phyloP scores from a whole-genome alignment of 2,113 vertebrate species.

The Oreochromis tanganicae region DNA sequence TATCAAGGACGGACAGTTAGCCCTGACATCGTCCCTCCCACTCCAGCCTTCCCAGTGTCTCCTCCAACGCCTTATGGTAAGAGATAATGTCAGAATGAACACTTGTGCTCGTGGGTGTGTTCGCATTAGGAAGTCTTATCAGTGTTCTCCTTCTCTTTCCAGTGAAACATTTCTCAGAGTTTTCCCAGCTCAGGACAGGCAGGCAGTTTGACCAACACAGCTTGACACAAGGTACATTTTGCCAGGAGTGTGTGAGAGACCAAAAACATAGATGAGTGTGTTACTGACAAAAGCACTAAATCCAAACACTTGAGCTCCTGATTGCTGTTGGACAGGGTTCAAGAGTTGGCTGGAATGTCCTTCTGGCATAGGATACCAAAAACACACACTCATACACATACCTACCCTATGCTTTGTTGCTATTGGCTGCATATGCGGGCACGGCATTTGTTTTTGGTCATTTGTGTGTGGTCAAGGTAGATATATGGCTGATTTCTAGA shows the following conservation, averaged over 20 bases:
- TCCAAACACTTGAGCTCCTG: constrained; percentile 2
- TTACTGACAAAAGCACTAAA: background rate
- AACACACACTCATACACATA: background rate
- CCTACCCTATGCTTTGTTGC: background rate
- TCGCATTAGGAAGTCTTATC: constrained; percentile 15
- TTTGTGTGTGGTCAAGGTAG: background rate
- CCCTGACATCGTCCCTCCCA: constrained; percentile 53
- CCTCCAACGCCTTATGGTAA: constrained; percentile 83
- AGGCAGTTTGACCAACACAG: constrained; percentile 47
- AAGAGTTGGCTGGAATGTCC: constrained; percentile 33
- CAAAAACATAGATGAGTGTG: background rate
- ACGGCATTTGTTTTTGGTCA: constrained; percentile 6
- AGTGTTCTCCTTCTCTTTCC: background rate
- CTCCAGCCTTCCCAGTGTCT: constrained; percentile 79
- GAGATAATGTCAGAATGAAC: background rate
- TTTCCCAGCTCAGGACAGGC: constrained; percentile 22
- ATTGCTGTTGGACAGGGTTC: constrained; percentile 24
- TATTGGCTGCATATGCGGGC: background rate
- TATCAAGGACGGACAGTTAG: constrained; percentile 47
- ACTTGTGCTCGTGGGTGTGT: background rate
- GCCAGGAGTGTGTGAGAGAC: background rate
- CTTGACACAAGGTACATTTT: constrained; percentile 66
- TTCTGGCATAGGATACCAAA: background rate
- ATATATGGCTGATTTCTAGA: background rate
- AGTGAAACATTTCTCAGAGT: constrained; percentile 64